phyloP scores from a whole-genome alignment of 2,113 vertebrate species.

The Xenopus laevis region DNA sequence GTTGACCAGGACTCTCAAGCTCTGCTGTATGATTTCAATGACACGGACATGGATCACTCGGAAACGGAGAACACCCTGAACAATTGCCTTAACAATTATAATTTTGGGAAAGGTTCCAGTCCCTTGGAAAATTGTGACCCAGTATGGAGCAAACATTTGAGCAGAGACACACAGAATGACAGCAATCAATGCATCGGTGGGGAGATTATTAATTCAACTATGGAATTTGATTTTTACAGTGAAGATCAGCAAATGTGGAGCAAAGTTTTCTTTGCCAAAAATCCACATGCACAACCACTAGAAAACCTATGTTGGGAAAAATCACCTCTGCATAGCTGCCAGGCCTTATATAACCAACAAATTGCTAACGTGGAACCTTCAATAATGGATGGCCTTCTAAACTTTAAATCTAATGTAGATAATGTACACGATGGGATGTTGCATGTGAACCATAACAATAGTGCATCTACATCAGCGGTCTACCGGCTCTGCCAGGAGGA shows the following conservation, averaged over 20 bases:
- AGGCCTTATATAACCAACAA: conserved; percentile 44
- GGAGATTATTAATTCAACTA: conserved; percentile 44
- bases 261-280: conserved; percentile 38
- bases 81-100: conserved; percentile 52
- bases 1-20: conserved; percentile 46
- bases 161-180: conserved; percentile 46
- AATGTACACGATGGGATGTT: conserved; percentile 45
- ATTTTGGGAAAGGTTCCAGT: neutral
- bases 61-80: conserved; percentile 24
- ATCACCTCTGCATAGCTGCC: conserved; percentile 17
- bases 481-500: conserved; percentile 33
- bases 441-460: neutral
- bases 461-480: neutral
- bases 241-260: conserved; percentile 46
- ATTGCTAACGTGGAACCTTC: neutral
- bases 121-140: neutral
- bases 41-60: conserved; percentile 47
- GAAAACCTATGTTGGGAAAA: conserved; percentile 42
- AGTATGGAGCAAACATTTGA: conserved; percentile 47
- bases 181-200: conserved; percentile 25
- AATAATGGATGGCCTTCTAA: conserved; percentile 21
- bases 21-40: conserved; percentile 39
- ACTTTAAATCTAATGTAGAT: conserved; percentile 25
- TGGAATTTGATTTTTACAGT: conserved; percentile 37
- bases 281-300: conserved; percentile 13